Evolutionary conservation across 2,113 vertebrate species (phyloP).

Genomic region (Pimephales promelas): DNA sequence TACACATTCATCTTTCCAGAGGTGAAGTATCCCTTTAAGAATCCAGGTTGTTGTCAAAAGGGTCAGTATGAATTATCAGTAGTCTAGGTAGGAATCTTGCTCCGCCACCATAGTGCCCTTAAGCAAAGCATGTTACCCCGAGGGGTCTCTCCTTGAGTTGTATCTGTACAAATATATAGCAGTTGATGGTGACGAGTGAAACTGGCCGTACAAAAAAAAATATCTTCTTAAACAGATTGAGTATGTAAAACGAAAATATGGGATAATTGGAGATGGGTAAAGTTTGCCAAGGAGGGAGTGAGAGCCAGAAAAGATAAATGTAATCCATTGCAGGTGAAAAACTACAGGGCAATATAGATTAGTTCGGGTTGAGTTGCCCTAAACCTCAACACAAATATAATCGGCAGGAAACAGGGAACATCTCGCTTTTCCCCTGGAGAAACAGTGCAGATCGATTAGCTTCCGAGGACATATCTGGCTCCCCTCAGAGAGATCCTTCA

Average conservation of each 20-base stretch:
- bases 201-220: too few species aligned
- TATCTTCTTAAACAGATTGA: not conserved
- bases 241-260: not conserved
- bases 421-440: constrained; percentile 37
- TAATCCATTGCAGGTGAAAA: constrained; percentile 58
- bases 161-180: not conserved
- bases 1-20: too few species aligned
- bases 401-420: constrained; percentile 43
- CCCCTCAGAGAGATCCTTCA: constrained; percentile 33
- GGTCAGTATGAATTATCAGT: not conserved
- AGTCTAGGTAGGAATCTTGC: not conserved
- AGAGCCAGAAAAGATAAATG: constrained; percentile 52
- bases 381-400: constrained; percentile 51
- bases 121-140: not conserved
- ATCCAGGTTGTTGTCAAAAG: not conserved
- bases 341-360: constrained; percentile 54
- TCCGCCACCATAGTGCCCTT: not conserved
- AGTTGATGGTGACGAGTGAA: not conserved
- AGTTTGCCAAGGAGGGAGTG: constrained; percentile 34
- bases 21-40: too few species aligned
- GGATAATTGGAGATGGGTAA: not conserved
- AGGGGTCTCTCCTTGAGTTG: not conserved
- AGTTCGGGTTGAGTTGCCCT: constrained; percentile 57
- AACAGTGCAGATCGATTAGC: constrained; percentile 57
- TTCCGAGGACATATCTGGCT: constrained; percentile 37